phyloP scores from a whole-genome alignment of 37 sponge, comb jelly and placozoan genomes.

The Ephydatia muelleri region DNA sequence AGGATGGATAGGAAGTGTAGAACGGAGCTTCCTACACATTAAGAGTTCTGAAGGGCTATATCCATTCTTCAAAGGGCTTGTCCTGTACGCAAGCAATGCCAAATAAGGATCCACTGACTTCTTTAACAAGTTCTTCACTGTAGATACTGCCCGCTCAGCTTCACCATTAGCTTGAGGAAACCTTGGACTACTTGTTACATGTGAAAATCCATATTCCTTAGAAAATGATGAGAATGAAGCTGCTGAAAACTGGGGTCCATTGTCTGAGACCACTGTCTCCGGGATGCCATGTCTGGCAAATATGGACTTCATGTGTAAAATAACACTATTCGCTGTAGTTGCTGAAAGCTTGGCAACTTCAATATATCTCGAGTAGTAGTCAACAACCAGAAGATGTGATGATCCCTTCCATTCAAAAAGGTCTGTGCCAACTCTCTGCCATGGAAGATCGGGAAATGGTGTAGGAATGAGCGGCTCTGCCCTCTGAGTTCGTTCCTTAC shows the following conservation, averaged over 20 bases:
- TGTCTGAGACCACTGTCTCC: conserved; percentile 42
- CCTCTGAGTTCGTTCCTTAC: background rate
- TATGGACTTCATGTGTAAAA: conserved; percentile 22
- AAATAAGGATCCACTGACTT: conserved; percentile 29
- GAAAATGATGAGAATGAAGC: conserved; percentile 32
- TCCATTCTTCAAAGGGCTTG: conserved; percentile 59
- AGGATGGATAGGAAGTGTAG: too few relatives aligned
- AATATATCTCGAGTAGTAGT: conserved; percentile 43
- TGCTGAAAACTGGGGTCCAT: conserved; percentile 63
- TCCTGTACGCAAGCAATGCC: conserved; percentile 53
- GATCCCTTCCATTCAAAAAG: conserved; percentile 34
- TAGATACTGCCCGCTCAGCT: conserved; percentile 50
- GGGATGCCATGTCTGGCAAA: conserved; percentile 70
- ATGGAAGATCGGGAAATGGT: conserved; percentile 30
- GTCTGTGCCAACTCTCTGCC: conserved; percentile 51
- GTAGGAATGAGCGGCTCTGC: conserved; percentile 34
- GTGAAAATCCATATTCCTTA: conserved; percentile 41
- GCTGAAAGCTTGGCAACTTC: conserved; percentile 23
- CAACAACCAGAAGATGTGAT: conserved; percentile 42
- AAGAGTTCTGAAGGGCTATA: conserved; percentile 60
- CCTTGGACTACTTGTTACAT: conserved; percentile 51
- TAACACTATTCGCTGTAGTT: background rate
- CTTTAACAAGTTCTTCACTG: conserved; percentile 39
- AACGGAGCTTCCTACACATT: conserved; percentile 43
- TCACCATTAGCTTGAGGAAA: conserved; percentile 57